Evolutionary conservation across 2,888 invertebrate species (phyloP).

Genomic region (Noctua janthe): DNA sequence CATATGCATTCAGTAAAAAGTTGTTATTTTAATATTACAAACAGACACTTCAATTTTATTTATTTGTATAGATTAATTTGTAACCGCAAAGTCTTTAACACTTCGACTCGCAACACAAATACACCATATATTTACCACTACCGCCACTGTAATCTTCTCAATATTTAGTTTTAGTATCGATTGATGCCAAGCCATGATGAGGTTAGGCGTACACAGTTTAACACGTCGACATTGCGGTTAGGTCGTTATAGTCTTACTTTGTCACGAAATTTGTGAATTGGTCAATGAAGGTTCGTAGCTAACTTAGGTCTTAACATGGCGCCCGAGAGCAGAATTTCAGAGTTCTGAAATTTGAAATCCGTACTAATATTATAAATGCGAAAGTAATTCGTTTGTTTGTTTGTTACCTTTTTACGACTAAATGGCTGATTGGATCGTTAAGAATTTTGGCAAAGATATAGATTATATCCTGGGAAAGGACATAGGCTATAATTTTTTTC

Average conservation of each 20-base stretch:
- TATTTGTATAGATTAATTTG: background rate
- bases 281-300: background rate
- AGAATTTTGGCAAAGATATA: background rate
- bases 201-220: slow-evolving; percentile 32
- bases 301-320: background rate
- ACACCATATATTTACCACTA: slow-evolving; percentile 14
- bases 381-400: background rate
- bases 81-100: slow-evolving; percentile 21
- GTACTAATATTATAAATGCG: background rate
- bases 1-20: too few species aligned
- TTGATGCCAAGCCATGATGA: slow-evolving; percentile 41
- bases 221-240: slow-evolving; percentile 50
- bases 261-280: background rate
- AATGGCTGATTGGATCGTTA: background rate
- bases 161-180: slow-evolving; percentile 53
- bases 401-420: background rate
- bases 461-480: background rate
- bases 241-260: slow-evolving; percentile 27
- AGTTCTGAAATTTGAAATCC: background rate
- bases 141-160: slow-evolving; percentile 11
- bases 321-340: background rate
- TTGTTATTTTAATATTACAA: too few species aligned
- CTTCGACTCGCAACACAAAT: slow-evolving; percentile 8
- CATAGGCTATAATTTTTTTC: background rate
- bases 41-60: too few species aligned